These are phyloP conservation scores for Pherbina coryleti DNA, from an alignment of 2,888 invertebrate genomes.

Conservation along the genomic window DNA sequence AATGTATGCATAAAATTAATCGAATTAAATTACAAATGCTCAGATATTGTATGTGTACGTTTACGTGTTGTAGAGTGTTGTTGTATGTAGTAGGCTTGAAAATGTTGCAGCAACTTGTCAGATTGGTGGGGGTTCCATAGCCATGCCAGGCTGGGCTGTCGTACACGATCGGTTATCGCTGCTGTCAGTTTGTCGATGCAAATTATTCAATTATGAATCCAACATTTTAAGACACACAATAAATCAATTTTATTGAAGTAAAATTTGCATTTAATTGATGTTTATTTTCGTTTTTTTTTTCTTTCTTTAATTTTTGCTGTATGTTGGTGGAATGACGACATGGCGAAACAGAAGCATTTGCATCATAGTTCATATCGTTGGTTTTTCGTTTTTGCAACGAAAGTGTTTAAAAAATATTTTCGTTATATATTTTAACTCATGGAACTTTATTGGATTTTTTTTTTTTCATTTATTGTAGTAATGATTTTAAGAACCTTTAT, in stretches of 20 bases:
- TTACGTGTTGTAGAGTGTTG: neutral
- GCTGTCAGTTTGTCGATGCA: slow-evolving; percentile 42
- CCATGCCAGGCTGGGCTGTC: neutral
- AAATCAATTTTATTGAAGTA: slow-evolving; percentile 33
- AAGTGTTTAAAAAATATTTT: too few relatives aligned
- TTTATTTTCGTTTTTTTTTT: neutral
- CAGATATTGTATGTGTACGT: neutral
- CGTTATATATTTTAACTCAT: too few relatives aligned
- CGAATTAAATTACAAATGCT: slow-evolving; percentile 37
- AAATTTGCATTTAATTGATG: slow-evolving; percentile 37
- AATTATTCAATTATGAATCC: slow-evolving; percentile 42
- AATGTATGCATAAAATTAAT: slow-evolving; percentile 31
- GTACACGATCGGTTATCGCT: slow-evolving; percentile 26
- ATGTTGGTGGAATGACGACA: neutral
- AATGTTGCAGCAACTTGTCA: slow-evolving; percentile 12
- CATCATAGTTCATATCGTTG: neutral
- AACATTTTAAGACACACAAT: slow-evolving; percentile 33
- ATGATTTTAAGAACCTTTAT: too few relatives aligned
- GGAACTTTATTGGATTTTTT: too few relatives aligned
- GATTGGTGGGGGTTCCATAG: slow-evolving; percentile 8
- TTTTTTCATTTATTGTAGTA: too few relatives aligned
- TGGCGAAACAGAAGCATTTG: slow-evolving; percentile 35
- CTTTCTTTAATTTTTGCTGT: neutral
- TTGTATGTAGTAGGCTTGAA: slow-evolving; percentile 5
- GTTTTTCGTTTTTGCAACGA: too few relatives aligned